Evolutionary conservation across 2,888 invertebrate species (phyloP), one percentile per base, ranked within the genome.

Genomic region (Drosophila mercatorum): DNA sequence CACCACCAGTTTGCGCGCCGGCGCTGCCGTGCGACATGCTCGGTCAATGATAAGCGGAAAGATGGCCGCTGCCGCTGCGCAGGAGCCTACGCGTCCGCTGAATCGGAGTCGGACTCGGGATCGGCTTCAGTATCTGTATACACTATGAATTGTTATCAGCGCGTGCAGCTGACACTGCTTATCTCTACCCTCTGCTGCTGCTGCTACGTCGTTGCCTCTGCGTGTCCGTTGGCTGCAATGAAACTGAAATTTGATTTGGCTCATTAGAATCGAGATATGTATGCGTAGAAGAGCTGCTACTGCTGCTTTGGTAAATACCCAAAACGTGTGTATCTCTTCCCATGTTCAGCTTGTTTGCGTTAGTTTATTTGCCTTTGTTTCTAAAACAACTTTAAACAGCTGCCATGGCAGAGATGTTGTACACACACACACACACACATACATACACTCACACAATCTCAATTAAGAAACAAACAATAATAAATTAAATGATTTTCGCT

Each of bases 1-100:
- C 90, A 68, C 85, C 89, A 73, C 83, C 90, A 74, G 90, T 81
- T 74, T 88, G 88, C 72, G 88, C 87, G 82, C 89, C 82, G 87
- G 85, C 91, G 88, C 90, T 89, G 86, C 90, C 88, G 91, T 91
- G 91, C 87, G 91, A 91, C 91, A 91, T 91, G 83, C 83, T 89
- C 81, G 68, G 59, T 78, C 69, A 84, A 75, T 71, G 70, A 74
- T 73, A 77, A 61, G 66, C 74, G 47, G 36, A 22, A 55, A 70
- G 55, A 46, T 62, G 61, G 68, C 74, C 44, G 53, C 61, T 53
- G 53, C 60, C 62, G 56, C 61, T 63, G 60, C 63, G 61, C 68
- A 68, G 60, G 60, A 74, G 49, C 59, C 49, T 28, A 34, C 28
- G 14, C 11, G 28, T 5, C 7, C 5, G 12, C 17, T 14, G 49